phyloP scores from a whole-genome alignment of 1,140 invertebrate genomes.

The Vanessa atalanta region DNA sequence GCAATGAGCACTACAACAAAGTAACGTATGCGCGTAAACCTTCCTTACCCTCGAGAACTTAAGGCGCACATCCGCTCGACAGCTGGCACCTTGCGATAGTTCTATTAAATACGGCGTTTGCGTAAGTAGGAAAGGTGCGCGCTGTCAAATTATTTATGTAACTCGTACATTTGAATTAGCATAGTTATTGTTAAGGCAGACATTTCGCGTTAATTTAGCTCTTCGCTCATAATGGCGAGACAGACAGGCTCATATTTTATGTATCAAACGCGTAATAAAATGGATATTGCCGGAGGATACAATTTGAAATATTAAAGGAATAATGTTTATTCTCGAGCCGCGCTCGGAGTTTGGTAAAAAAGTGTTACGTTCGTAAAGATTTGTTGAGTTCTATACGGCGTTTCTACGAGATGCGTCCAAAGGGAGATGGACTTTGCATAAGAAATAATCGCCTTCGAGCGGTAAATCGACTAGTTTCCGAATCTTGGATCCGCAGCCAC shows the following conservation, averaged over 20 bases:
- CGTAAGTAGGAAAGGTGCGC: conserved; percentile 22
- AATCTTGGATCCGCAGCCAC: no score
- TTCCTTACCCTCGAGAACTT: background rate
- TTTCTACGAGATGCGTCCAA: no score
- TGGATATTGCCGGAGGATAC: conserved; percentile 13
- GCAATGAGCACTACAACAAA: background rate
- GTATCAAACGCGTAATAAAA: conserved; percentile 25
- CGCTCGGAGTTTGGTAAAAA: background rate
- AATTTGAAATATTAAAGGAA: conserved; percentile 12
- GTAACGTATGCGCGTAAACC: background rate
- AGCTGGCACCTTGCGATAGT: background rate
- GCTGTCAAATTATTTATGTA: conserved; percentile 28
- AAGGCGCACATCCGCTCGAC: background rate
- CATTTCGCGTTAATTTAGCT: conserved; percentile 18
- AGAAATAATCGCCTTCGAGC: no score
- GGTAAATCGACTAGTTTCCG: no score
- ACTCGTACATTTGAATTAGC: conserved; percentile 25
- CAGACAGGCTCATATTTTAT: conserved; percentile 25
- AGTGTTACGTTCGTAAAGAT: background rate
- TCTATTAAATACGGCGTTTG: background rate
- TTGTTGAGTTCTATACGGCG: background rate
- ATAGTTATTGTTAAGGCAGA: conserved; percentile 27
- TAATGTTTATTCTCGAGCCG: background rate
- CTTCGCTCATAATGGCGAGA: conserved; percentile 9
- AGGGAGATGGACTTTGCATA: no score